Evolutionary conservation across 2,113 vertebrate genomes (phyloP), one percentile per base, ranked within the genome.

Genomic region (Lethenteron camtschaticum): DNA sequence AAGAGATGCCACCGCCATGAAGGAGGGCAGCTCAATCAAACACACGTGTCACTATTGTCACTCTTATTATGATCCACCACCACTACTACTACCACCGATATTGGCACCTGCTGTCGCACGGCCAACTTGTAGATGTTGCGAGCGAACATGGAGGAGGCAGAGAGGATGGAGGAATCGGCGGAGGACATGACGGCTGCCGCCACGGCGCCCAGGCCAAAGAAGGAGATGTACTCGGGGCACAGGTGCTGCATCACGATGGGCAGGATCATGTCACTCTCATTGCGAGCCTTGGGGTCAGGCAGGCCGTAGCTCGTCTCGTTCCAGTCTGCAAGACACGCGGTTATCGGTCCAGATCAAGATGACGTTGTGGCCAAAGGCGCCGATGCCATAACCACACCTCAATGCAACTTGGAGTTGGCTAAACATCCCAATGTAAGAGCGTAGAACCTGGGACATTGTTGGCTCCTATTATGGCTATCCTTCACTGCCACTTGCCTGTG

Each of bases 101-200:
- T 12, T 70, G 83, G 89, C 81, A 97, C 92, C 72, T 88, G 89
- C 81, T 96, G 92, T 24, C 92, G 85, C 73, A 96, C 94, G 56
- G 91, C 87, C 56, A 87, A 85, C 70, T 96, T 85, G 76, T 97
- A 97, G 76, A 97, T 97, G 71, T 97, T 97, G 69, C 89, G 83
- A 58, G 87, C 90, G 77, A 97, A 97, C 92, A 97, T 97, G 9
- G 92, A 96, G 75, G 90, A 96, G 71, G 92, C 92, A 68, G 92
- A 97, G 71, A 97, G 82, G 75, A 97, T 96, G 18, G 92, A 97
- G 3, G 92, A 97, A 11, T 66, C 63, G 24, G 63, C 63, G 11
- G 63, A 66, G 24, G 63, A 66, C 63, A 66, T 66, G 24, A 66
- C 63, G 24, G 63, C 63, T 66, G 63, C 63, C 20, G 63, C n/a